Evolutionary conservation across 2,113 vertebrate genomes (phyloP), one percentile per base, ranked within the genome.

Genomic region (Sebastes fasciatus): DNA sequence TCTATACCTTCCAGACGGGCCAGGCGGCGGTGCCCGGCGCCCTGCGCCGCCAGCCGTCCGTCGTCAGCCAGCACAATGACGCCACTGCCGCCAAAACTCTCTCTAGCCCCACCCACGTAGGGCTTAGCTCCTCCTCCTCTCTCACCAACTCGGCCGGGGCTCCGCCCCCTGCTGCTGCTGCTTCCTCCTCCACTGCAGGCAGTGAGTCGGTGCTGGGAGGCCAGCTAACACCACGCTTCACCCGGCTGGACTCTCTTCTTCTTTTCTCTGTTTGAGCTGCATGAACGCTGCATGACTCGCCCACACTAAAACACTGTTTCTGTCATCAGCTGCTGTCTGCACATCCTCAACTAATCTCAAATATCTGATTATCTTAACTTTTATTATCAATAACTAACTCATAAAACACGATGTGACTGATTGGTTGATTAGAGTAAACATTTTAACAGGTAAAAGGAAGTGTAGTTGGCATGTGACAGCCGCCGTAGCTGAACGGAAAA

Each of bases 1-100:
- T 99, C 96, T 98, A 98, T 96, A 98, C 97, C 96, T 99, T 99
- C 98, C 98, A 99, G 97, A 97, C 97, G 92, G 97, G 97, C 94
- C 95, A 96, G 94, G 96, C 97, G 85, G 94, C 97, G 80, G 97
- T 98, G 95, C 97, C 98, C 79, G 97, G 97, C 91, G 97, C 97
- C 91, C 95, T 99, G 96, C 98, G 97, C 95, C 97, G 98, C 93
- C 98, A 97, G 97, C 97, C 97, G 92, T 98, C 97, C 61, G 98
- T 96, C 95, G 95, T 98, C 97, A 97, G 96, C 97, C 98, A 99
- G 90, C 98, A 99, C 94, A 97, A 98, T 96, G 98, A 99, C 91
- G 95, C 92, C 69, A 83, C 88, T 34, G 90, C 91, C n/a, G 87
- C 97, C 97, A 99, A 98, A 97, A 97, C 96, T 95, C 96, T 97